These are phyloP conservation scores for Sturnus vulgaris DNA, from an alignment of 2,113 vertebrate species.

Conservation along the genomic window DNA sequence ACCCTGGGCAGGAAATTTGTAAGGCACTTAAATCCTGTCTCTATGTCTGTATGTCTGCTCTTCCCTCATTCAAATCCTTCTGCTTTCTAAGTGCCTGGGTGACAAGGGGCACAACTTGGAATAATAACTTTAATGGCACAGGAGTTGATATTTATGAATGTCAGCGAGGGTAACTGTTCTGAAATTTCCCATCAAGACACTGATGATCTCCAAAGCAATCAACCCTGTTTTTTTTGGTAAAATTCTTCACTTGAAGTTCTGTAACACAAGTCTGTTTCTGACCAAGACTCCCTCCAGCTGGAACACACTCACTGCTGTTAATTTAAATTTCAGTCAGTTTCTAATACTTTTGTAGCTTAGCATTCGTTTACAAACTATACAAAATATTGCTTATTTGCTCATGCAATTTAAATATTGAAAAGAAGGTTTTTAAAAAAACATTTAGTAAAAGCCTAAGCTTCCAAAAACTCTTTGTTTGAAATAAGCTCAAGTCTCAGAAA, in stretches of 20 bases:
- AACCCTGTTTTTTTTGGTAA: background rate
- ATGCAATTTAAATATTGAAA: background rate
- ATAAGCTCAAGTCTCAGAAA: background rate
- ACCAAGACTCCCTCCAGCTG: background rate
- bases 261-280: background rate
- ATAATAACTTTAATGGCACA: background rate
- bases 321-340: background rate
- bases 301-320: background rate
- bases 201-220: background rate
- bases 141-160: background rate
- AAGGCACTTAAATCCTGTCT: background rate
- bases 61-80: background rate
- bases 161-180: background rate
- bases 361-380: background rate
- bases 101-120: background rate
- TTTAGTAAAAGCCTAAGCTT: background rate
- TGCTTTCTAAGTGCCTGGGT: background rate
- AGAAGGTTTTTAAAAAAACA: accelerated
- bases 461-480: background rate
- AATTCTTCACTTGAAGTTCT: background rate
- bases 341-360: background rate
- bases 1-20: background rate
- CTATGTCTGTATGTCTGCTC: background rate
- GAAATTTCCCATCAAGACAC: background rate
- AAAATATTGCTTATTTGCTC: background rate